Evolutionary conservation across 1,140 invertebrate genomes (phyloP).

Genomic region (Platorchestia sp.): DNA sequence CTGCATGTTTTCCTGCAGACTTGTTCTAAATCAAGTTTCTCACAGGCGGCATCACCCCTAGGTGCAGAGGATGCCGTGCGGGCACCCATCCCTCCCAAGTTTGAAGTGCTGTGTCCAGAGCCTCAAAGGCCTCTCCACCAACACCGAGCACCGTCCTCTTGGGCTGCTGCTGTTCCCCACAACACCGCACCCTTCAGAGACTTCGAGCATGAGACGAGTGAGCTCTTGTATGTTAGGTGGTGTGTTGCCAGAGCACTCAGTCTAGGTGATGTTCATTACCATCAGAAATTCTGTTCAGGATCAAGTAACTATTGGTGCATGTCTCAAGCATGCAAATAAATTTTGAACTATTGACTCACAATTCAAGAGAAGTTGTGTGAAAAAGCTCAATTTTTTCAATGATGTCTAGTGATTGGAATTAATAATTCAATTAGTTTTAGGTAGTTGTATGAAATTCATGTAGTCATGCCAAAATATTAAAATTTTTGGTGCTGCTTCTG

Average conservation of each 20-base stretch:
- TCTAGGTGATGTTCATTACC: background rate
- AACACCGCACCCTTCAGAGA: background rate
- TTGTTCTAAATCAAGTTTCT: too few species aligned
- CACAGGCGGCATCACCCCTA: background rate
- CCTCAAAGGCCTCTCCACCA: background rate
- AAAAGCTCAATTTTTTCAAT: too few species aligned
- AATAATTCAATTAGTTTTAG: too few species aligned
- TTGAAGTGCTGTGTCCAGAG: constrained; percentile 27
- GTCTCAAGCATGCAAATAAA: background rate
- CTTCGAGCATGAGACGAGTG: constrained; percentile 27
- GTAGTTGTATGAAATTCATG: too few species aligned
- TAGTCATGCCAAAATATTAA: too few species aligned
- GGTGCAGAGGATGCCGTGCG: background rate
- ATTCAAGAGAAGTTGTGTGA: too few species aligned
- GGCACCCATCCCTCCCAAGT: constrained; percentile 28
- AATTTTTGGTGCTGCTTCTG: too few species aligned
- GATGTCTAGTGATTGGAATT: too few species aligned
- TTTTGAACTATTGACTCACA: background rate
- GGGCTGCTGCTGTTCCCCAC: background rate
- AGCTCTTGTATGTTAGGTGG: background rate
- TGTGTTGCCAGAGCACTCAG: background rate
- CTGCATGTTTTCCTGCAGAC: too few species aligned
- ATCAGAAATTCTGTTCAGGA: background rate
- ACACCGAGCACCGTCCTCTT: background rate
- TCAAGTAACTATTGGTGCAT: background rate